A percentile compares a stretch with the other conserved stretches of the same genome.
Conservation (phyloP, 2,797 vertebrate genomes). For the Lepus oiostolus region DNA sequence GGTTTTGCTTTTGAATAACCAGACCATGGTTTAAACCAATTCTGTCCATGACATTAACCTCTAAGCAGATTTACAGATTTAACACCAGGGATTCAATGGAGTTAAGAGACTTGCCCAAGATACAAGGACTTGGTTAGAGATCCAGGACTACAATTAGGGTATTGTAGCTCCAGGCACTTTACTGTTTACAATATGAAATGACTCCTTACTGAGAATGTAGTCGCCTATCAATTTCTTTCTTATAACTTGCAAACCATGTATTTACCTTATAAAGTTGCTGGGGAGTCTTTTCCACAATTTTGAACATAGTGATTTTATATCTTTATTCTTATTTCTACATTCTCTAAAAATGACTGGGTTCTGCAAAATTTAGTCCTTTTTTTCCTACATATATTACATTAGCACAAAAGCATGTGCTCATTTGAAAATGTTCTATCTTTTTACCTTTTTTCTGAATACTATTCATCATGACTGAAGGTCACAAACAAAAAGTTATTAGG, state of each 20-base stretch:
- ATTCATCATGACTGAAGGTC: neutral
- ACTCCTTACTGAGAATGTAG: neutral
- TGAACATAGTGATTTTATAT: neutral
- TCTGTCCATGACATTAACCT: neutral
- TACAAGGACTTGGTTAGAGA: neutral
- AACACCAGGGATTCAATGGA: neutral
- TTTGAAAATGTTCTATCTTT: neutral
- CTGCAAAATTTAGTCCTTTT: neutral
- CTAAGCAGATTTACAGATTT: no score
- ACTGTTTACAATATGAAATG: neutral
- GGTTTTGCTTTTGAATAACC: neutral
- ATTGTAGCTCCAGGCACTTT: neutral
- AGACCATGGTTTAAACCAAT: neutral
- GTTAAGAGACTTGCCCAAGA: neutral
- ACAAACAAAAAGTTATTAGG: neutral
- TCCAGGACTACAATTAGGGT: neutral
- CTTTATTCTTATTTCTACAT: conserved; percentile 13
- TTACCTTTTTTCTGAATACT: neutral
- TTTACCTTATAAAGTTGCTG: neutral
- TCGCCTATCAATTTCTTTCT: neutral
- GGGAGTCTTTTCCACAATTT: neutral
- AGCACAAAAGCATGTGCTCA: neutral
- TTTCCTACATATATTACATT: neutral
- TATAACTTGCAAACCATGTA: neutral
- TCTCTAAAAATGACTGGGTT: conserved; percentile 16